phyloP scores from a whole-genome alignment of 2,888 invertebrate genomes.

The Epistrophella euchroma region DNA sequence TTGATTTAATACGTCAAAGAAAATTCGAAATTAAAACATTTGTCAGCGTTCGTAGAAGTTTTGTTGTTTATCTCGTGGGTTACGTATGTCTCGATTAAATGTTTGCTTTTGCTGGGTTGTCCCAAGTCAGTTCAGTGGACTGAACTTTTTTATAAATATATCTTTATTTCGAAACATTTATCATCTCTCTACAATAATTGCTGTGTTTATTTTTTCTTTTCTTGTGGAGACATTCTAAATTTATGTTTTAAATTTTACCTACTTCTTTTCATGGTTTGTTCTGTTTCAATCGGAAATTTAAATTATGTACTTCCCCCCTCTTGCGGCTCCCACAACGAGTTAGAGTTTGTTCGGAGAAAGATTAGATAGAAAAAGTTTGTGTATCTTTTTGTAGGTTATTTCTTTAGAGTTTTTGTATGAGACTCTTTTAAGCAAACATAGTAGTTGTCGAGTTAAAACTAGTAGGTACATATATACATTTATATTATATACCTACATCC shows the following conservation, averaged over 20 bases:
- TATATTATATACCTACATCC: neutral
- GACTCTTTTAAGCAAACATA: slow-evolving; percentile 38
- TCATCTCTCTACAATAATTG: slow-evolving; percentile 44
- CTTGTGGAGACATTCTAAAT: slow-evolving; percentile 50
- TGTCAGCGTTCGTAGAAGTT: slow-evolving; percentile 9
- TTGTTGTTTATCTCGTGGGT: slow-evolving; percentile 41
- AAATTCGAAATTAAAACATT: slow-evolving; percentile 36
- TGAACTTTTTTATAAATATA: neutral
- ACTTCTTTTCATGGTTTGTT: slow-evolving; percentile 32
- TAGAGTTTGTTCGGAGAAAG: slow-evolving; percentile 18
- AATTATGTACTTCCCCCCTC: slow-evolving; percentile 42
- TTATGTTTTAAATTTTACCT: slow-evolving; percentile 16
- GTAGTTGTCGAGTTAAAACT: slow-evolving; percentile 33
- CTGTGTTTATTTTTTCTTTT: slow-evolving; percentile 25
- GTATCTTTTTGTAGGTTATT: slow-evolving; percentile 52
- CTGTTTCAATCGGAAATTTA: slow-evolving; percentile 56
- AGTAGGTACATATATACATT: slow-evolving; percentile 14
- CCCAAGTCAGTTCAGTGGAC: slow-evolving; percentile 30
- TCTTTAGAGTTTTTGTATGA: slow-evolving; percentile 9
- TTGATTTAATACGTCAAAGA: slow-evolving; percentile 38
- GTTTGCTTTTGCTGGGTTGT: slow-evolving; percentile 38
- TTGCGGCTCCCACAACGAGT: neutral
- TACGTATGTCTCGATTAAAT: slow-evolving; percentile 32
- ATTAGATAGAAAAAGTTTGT: slow-evolving; percentile 48
- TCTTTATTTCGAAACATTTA: slow-evolving; percentile 48